Percentiles rank a stretch among this genome's conserved stretches.
phyloP scores from a whole-genome alignment of 1,140 invertebrate species.

The Drosophila repletoides region DNA sequence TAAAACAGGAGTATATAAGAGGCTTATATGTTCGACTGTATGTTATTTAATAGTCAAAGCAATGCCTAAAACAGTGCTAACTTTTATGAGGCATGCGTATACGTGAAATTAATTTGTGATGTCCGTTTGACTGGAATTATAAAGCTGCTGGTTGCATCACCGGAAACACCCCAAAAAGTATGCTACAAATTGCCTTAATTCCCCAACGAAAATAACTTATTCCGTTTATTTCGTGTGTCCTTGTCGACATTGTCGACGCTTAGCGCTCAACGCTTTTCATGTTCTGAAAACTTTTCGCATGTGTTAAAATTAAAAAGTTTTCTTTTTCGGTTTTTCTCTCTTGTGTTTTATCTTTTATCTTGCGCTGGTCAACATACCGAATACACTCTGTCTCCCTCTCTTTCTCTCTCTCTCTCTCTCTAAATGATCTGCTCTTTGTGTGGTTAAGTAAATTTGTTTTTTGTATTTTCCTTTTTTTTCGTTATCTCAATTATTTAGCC shows the following conservation, averaged over 20 bases:
- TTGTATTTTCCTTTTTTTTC: conserved; percentile 29
- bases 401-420: background rate
- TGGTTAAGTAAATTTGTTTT: conserved; percentile 50
- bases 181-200: conserved; percentile 66
- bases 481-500: conserved; percentile 59
- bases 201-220: conserved; percentile 59
- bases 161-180: conserved; percentile 44
- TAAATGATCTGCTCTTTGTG: background rate
- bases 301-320: conserved; percentile 65
- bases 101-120: conserved; percentile 60
- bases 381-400: background rate
- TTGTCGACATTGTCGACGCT: conserved; percentile 8
- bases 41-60: conserved; percentile 4
- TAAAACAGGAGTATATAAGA: too few species aligned
- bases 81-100: conserved; percentile 2
- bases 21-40: conserved; percentile 11
- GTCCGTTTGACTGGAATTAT: conserved; percentile 33
- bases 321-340: conserved; percentile 25
- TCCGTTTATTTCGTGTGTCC: conserved; percentile 45
- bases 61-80: conserved; percentile 16
- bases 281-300: conserved; percentile 48
- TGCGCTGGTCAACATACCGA: conserved; percentile 8
- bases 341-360: conserved; percentile 40
- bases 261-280: conserved; percentile 33
- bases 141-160: conserved; percentile 11